These are phyloP conservation scores for Euclidia mi DNA, from an alignment of 2,888 invertebrate genomes.

Conservation along the genomic window DNA sequence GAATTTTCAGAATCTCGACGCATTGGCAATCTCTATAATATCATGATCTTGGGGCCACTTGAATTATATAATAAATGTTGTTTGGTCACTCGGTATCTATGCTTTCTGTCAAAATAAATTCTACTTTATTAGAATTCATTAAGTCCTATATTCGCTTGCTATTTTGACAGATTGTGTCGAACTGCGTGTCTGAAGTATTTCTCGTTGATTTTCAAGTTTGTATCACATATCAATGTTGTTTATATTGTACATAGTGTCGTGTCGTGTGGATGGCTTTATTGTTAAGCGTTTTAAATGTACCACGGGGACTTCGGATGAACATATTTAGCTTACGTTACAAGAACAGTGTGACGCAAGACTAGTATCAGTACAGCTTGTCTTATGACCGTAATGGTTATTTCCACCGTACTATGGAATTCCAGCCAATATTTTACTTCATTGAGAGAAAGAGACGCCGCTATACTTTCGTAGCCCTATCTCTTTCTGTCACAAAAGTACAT, in stretches of 20 bases:
- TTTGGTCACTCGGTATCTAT: constrained; percentile 57
- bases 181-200: constrained; percentile 56
- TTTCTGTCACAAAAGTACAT: too few species aligned
- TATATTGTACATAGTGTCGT: constrained; percentile 80
- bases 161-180: constrained; percentile 54
- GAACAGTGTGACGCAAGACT: too few species aligned
- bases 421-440: too few species aligned
- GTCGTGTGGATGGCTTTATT: constrained; percentile 82
- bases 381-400: too few species aligned
- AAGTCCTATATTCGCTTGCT: constrained; percentile 46
- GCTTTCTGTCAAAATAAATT: constrained; percentile 48
- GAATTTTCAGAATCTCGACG: constrained; percentile 55
- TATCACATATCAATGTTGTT: constrained; percentile 85
- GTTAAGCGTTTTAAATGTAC: constrained; percentile 45
- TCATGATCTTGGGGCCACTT: constrained; percentile 82
- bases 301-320: constrained; percentile 31
- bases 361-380: too few species aligned
- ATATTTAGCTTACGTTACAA: constrained; percentile 42
- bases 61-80: constrained; percentile 60
- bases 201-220: constrained; percentile 65
- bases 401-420: too few species aligned
- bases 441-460: too few species aligned
- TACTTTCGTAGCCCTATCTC: too few species aligned
- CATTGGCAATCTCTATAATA: constrained; percentile 62
- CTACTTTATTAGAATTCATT: constrained; percentile 39